Percentiles rank a stretch among this genome's conserved stretches.
phyloP scores from a whole-genome alignment of 2,113 vertebrate genomes.

The Synodontis membranacea region DNA sequence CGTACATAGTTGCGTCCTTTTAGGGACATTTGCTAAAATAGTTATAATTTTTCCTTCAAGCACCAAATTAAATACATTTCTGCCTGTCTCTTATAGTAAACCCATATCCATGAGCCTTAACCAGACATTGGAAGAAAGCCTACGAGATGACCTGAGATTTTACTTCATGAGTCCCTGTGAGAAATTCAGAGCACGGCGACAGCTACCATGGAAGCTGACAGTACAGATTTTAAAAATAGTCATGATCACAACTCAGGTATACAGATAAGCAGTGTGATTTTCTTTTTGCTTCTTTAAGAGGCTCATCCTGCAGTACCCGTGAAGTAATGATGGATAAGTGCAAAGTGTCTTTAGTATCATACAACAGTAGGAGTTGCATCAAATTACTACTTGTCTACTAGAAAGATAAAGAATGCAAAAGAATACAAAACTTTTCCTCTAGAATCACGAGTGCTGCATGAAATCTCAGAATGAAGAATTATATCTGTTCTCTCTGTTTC shows the following conservation, averaged over 20 bases:
- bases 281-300: background rate
- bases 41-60: background rate
- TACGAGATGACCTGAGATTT: slow-evolving; percentile 89
- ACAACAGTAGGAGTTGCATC: background rate
- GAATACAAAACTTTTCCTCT: too few relatives aligned
- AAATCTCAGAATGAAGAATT: background rate
- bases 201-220: slow-evolving; percentile 91
- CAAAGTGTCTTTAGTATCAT: background rate
- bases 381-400: background rate
- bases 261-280: background rate
- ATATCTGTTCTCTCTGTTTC: background rate
- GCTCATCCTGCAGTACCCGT: background rate
- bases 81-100: slow-evolving; percentile 44
- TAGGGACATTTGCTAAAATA: background rate
- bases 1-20: background rate
- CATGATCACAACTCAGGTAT: slow-evolving; percentile 95
- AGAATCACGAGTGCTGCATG: background rate
- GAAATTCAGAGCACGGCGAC: slow-evolving; percentile 86
- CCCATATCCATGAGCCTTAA: slow-evolving; percentile 75
- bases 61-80: background rate
- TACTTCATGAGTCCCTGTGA: slow-evolving; percentile 99
- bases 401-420: background rate
- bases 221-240: slow-evolving; percentile 95
- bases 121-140: slow-evolving; percentile 70
- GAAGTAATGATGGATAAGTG: background rate